Evolutionary conservation across 2,797 vertebrate species (phyloP), one percentile per base, ranked within the genome.

Genomic region (Ctenopoma multispine): DNA sequence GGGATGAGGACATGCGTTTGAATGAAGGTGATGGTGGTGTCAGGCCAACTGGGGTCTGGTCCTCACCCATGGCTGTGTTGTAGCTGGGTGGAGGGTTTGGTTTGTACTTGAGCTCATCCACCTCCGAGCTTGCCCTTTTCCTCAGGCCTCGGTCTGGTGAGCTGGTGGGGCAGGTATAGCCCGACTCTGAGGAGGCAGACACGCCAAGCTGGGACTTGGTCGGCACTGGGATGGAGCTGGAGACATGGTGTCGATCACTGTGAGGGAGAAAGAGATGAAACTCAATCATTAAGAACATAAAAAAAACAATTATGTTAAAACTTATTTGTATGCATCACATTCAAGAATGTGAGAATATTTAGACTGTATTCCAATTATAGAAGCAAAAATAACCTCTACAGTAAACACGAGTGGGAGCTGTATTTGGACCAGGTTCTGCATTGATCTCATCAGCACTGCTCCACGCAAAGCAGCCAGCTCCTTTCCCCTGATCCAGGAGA

Each of bases 161-260:
- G 70, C 94, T 94, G 75, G 90, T 90, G 66, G 88, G 92, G 43
- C 85, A 67, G 1, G 95, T 93, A 72, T 91, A 94, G 60, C 91
- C 90, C 0, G 91, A 21, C 62, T 96, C 96, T 1, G 94, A 86
- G 41, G 90, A 87, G 17, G 90, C 85, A 1, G 95, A 95, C n/a
- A 93, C 87, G 0, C 94, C 89, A 58, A 94, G 93, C 72, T 96
- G 96, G 47, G 92, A 87, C 90, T 96, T 97, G 88, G 93, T 85
- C 51, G 97, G 97, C 75, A 98, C 97, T 0, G 96, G 96, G 85
- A 97, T 98, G 38, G 97, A 95, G 64, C 93, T 96, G 57, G 98
- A 98, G 59, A 95, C 92, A 0, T 93, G 69, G 27, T 97, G 96
- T 48, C 95, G 92, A 84, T 99, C 97, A 1, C 97, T 99, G 86